These are phyloP conservation scores for Erythrocercus mccallii DNA, from an alignment of 2,113 vertebrate species.

Conservation along the genomic window DNA sequence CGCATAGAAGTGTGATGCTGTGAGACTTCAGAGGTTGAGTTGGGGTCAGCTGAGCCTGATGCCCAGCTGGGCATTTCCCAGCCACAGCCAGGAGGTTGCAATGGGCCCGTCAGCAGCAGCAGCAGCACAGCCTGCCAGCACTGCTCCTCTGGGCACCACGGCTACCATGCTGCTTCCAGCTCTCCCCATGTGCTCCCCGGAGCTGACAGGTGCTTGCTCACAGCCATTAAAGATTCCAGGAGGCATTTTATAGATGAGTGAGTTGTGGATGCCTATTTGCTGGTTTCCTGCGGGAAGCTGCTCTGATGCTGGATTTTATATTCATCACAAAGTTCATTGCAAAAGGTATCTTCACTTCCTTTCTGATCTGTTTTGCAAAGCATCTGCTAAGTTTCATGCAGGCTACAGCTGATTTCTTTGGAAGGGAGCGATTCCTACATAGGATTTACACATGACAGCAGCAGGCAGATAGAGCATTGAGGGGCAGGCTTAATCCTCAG, in stretches of 20 bases:
- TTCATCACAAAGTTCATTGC: background rate
- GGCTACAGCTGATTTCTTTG: background rate
- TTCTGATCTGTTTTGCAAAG: background rate
- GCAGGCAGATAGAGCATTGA: conserved; percentile 22
- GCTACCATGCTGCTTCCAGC: background rate
- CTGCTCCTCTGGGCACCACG: accelerated
- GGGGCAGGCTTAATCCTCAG: conserved; percentile 50
- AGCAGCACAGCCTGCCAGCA: background rate
- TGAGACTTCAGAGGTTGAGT: background rate
- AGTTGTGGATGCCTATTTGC: background rate
- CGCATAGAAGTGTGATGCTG: accelerated
- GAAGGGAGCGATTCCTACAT: background rate
- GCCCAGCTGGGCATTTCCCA: accelerated
- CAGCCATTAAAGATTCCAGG: background rate
- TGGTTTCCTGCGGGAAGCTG: background rate
- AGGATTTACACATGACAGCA: conserved; percentile 43
- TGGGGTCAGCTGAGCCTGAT: accelerated
- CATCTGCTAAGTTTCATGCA: conserved; percentile 21
- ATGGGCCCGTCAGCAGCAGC: accelerated
- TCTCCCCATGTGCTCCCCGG: background rate
- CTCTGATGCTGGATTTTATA: background rate
- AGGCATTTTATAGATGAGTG: background rate
- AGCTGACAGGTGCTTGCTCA: background rate
- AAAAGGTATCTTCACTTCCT: conserved; percentile 29
- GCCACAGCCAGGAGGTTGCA: accelerated